Evolutionary conservation across 1,140 invertebrate species (phyloP).

Genomic region (Meloidogyne floridensis): DNA sequence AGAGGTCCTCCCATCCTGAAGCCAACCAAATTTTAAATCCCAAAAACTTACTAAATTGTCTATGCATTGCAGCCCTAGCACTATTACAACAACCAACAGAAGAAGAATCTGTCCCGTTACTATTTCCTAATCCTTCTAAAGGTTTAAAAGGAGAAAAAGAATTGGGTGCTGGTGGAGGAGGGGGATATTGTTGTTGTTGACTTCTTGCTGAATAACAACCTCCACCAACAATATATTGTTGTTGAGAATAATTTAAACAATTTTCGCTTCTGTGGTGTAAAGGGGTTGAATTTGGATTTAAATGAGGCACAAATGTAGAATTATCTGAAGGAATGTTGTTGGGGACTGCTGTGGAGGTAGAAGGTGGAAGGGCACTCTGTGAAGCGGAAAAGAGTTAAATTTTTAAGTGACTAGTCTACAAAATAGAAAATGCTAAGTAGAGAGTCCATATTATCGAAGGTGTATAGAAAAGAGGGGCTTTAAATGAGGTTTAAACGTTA

Average conservation of each 20-base stretch:
- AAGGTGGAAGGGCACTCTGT: constrained; percentile 8
- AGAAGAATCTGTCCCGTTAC: constrained; percentile 7
- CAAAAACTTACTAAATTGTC: constrained; percentile 27
- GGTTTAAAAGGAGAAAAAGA: constrained; percentile 1
- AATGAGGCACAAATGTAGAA: neutral
- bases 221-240: neutral
- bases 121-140: constrained; percentile 15
- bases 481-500: too few species aligned
- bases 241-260: constrained; percentile 10
- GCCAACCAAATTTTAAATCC: too few species aligned
- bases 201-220: neutral
- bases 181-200: neutral
- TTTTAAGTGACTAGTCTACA: neutral
- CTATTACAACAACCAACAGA: neutral
- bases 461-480: too few species aligned
- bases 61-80: constrained; percentile 29
- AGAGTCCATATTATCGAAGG: too few species aligned
- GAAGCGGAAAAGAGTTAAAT: neutral
- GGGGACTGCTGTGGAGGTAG: neutral
- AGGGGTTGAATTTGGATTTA: neutral
- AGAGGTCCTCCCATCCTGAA: too few species aligned
- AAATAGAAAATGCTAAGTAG: too few species aligned
- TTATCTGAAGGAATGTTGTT: neutral
- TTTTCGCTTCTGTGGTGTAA: constrained; percentile 22
- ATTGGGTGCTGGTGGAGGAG: neutral